Evolutionary conservation across 2,797 vertebrate species (phyloP).

Genomic region (Phylloscopus collybita): DNA sequence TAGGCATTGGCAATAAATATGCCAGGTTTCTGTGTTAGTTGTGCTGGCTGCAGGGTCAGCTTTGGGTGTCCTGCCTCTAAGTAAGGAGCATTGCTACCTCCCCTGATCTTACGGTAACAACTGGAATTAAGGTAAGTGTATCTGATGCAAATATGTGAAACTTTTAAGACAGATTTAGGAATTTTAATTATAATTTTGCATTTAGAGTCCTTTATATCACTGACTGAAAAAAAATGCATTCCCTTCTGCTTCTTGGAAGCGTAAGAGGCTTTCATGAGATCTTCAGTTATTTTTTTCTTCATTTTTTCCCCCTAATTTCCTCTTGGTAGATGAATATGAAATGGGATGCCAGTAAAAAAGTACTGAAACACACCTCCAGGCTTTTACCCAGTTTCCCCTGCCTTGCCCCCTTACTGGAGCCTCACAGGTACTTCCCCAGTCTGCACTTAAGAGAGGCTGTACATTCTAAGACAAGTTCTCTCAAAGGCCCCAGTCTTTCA

Average conservation of each 20-base stretch:
- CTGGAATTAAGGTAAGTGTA: not conserved
- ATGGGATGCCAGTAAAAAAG: not conserved
- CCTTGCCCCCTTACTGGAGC: not conserved
- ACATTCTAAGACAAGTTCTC: not conserved
- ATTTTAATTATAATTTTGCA: not conserved
- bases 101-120: not conserved
- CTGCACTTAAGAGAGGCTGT: not conserved
- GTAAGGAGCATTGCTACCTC: not conserved
- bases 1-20: fast-evolving
- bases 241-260: not conserved
- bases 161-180: not conserved
- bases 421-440: not conserved
- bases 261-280: not conserved
- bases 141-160: not conserved
- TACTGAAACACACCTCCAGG: not conserved
- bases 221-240: not conserved
- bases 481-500: not conserved
- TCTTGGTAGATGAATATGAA: not conserved
- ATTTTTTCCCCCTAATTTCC: fast-evolving
- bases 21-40: not conserved
- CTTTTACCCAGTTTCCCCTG: not conserved
- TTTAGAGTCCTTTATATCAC: not conserved
- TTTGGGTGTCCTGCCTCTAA: not conserved
- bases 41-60: not conserved
- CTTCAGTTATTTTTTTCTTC: not conserved